Base-by-base conservation (phyloP, 2,797 vertebrate species). In the Tadarida brasiliensis region DNA sequence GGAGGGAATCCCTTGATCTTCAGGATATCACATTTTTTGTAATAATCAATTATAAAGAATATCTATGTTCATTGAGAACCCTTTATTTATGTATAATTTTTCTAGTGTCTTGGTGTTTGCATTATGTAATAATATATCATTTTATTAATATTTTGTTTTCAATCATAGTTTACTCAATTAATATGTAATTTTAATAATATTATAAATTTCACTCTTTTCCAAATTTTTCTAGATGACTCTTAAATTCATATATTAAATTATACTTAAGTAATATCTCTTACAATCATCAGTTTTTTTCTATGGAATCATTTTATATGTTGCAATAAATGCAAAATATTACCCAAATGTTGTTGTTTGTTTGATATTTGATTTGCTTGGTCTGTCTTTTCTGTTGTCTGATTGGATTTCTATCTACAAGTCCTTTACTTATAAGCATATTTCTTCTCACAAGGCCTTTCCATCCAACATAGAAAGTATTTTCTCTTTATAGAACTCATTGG, bases 381-480 rank as follows among this genome's bases (percentile, higher is more conserved):
- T 57, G 9, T 12, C 15, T 47, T 78, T 91, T 74, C 59, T 33
- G 20, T 71, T 77, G 39, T 30, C 10, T 87, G 81, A 76, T 2
- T 82, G 15, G 57, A 76, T 71, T 74, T 85, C 65, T 86, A 68
- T 85, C 19, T 8, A 57, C 4, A 33, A 85, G 22, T 28, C 20
- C n/a, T 85, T 44, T 67, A 78, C 19, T 61, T 83, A 20, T 2
- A 57, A 80, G 54, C 20, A 88, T 47, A 93, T 92, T 39, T 87
- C 9, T 44, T 15, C 24, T 83, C 39, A 89, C 9, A 33, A 65
- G 30, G 44, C 7, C 51, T 87, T 96, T 76, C 80, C 11, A 77
- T 78, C 63, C 91, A 74, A 94, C 77, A 26, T 19, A 82, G 71
- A 87, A 33, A 83, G 93, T 33, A 39, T 88, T 96, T 94, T 95